Percentiles rank a stretch among this genome's conserved stretches.
phyloP scores from a whole-genome alignment of 1,140 invertebrate genomes.

The Neodiprion lecontei region DNA sequence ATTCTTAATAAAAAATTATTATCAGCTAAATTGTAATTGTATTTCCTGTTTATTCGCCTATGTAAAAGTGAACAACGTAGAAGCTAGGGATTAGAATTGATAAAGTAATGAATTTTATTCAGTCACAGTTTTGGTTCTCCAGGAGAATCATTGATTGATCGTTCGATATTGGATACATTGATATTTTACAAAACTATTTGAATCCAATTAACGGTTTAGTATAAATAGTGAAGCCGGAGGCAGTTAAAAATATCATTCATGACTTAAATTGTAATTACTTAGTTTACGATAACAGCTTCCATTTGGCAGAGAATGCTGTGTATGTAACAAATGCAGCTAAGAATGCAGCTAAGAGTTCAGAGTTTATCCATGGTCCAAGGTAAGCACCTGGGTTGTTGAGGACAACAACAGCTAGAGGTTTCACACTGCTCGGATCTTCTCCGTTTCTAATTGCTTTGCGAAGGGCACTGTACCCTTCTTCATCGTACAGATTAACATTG shows the following conservation, averaged over 20 bases:
- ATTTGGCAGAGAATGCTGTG: constrained; percentile 83
- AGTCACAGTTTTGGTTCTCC: not conserved
- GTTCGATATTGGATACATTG: no score
- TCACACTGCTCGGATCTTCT: constrained; percentile 71
- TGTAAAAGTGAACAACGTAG: no score
- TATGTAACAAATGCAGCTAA: constrained; percentile 84
- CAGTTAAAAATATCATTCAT: not conserved
- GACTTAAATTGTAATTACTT: constrained; percentile 34
- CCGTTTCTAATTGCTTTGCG: constrained; percentile 77
- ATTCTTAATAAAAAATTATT: constrained; percentile 25
- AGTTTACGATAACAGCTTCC: constrained; percentile 72
- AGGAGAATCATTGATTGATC: not conserved
- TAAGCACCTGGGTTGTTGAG: constrained; percentile 87
- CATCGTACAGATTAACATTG: constrained; percentile 84
- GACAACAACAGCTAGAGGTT: constrained; percentile 77
- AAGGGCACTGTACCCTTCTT: constrained; percentile 87
- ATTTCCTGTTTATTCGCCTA: not conserved
- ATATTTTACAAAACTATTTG: not conserved
- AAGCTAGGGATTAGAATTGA: not conserved
- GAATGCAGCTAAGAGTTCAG: constrained; percentile 86
- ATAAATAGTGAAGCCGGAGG: not conserved
- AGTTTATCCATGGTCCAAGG: constrained; percentile 90
- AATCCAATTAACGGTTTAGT: not conserved
- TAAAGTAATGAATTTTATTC: not conserved
- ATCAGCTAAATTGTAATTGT: constrained; percentile 15